Evolutionary conservation across 2,113 vertebrate species (phyloP).

Genomic region (Rhinogobius similis): DNA sequence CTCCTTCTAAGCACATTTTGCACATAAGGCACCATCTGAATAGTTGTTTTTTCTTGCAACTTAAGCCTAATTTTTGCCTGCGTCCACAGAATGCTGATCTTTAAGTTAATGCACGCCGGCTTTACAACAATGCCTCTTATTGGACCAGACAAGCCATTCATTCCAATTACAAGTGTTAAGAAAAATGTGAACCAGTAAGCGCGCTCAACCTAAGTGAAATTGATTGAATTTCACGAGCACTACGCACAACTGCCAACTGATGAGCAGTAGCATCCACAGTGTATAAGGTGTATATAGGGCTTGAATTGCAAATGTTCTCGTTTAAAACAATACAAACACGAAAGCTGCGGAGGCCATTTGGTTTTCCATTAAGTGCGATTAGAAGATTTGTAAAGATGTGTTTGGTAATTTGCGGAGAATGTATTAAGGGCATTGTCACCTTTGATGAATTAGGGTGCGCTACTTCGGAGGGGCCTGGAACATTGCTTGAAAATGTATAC

Average conservation of each 20-base stretch:
- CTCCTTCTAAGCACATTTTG: not conserved
- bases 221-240: conserved; percentile 65
- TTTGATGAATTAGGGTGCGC: conserved; percentile 55
- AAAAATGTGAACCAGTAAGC: conserved; percentile 63
- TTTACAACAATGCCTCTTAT: conserved; percentile 66
- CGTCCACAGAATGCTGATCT: conserved; percentile 32
- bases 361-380: conserved; percentile 49
- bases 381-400: conserved; percentile 52
- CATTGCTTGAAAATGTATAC: conserved; percentile 33
- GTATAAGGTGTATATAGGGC: not conserved
- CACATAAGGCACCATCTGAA: conserved; percentile 23
- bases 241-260: conserved; percentile 66
- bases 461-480: conserved; percentile 39
- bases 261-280: conserved; percentile 29
- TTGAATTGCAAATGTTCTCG: conserved; percentile 8
- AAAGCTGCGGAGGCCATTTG: conserved; percentile 22
- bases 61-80: conserved; percentile 16
- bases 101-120: conserved; percentile 46
- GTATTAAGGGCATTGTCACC: conserved; percentile 54
- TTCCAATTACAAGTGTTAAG: conserved; percentile 72
- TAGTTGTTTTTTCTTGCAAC: not conserved
- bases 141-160: conserved; percentile 75
- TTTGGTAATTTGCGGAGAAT: conserved; percentile 52
- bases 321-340: not conserved
- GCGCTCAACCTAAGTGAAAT: conserved; percentile 68